Base-by-base conservation (phyloP, 2,797 vertebrate genomes). In the Vultur gryphus region DNA sequence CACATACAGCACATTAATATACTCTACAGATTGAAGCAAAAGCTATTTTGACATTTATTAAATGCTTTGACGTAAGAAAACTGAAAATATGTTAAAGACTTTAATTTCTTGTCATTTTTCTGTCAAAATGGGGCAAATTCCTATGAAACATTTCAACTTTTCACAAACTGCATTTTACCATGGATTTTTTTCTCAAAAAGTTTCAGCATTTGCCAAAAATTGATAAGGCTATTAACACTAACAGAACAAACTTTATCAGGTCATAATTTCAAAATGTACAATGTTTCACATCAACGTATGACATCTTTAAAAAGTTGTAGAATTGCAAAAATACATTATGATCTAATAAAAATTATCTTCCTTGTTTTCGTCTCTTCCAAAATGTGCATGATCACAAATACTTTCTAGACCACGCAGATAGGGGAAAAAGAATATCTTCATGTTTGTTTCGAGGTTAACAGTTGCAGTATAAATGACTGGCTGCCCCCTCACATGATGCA, bases 171-270 rank as follows among this genome's bases (percentile, higher is more conserved):
- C 3, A 54, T 81, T 88, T 77, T 80, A 28, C 4, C 7, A 17
- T 24, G 3, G 16, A 33, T 13, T 35, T 33, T 37, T 57, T 37
- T 6, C 4, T 10, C 0, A 7, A 24, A 44, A 52, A 48, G 14
- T 17, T 54, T 4, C 8, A 52, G 1, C 0, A 2, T 13, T 5
- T 13, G 3, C 7, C 39, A 43, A 54, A 71, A 43, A 41, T 20
- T 64, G 3, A 16, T 49, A 69, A 39, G 23, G 25, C 4, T 48
- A 18, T 66, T 64, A 66, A 33, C 3, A 12, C 4, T 62, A 73
- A 79, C 3, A 59, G 9, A 61, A 61, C 2, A 18, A 78, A 29
- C 0, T 48, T 71, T 57, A 59, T 31, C 25, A 52, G 4, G 16
- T 33, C 5, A 11, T 41, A 28, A 71, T 41, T 65, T 41, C 12